These are phyloP conservation scores for Neosalanx taihuensis DNA, from an alignment of 2,797 vertebrate genomes.

Conservation along the genomic window DNA sequence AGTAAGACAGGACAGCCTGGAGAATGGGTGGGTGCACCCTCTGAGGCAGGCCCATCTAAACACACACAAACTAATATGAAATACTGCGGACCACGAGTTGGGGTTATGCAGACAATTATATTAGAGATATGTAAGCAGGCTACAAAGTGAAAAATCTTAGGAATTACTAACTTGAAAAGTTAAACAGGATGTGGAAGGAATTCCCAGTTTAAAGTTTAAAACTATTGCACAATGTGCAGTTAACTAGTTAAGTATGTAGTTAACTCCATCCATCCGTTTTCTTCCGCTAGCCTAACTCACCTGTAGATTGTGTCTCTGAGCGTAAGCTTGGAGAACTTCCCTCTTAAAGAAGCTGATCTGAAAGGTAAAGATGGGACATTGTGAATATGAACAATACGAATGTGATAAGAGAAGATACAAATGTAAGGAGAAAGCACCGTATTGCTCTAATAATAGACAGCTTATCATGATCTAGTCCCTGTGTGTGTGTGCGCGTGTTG, in stretches of 20 bases:
- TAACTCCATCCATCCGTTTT: background rate
- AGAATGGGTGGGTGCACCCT: constrained; percentile 74
- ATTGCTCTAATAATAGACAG: background rate
- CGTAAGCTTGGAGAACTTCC: constrained; percentile 75
- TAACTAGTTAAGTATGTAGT: background rate
- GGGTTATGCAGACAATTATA: no score
- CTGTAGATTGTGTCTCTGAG: constrained; percentile 71
- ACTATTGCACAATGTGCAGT: background rate
- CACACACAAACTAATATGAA: background rate
- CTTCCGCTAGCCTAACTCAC: constrained; percentile 64
- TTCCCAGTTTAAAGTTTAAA: no score
- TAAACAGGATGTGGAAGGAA: no score
- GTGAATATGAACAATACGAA: background rate
- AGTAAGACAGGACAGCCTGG: constrained; percentile 84
- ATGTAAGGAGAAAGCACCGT: no score
- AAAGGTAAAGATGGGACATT: background rate
- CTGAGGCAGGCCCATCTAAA: constrained; percentile 52
- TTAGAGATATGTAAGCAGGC: background rate
- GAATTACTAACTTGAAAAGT: no score
- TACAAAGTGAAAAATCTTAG: no score
- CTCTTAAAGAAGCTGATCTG: constrained; percentile 80
- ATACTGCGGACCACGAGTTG: no score
- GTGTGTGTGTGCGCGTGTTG: constrained; percentile 10
- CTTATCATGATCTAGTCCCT: constrained; percentile 1
- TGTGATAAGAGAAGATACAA: no score